Evolutionary conservation across 1,140 invertebrate species (phyloP), one percentile per base, ranked within the genome.

Genomic region (Papilio aristodemus): DNA sequence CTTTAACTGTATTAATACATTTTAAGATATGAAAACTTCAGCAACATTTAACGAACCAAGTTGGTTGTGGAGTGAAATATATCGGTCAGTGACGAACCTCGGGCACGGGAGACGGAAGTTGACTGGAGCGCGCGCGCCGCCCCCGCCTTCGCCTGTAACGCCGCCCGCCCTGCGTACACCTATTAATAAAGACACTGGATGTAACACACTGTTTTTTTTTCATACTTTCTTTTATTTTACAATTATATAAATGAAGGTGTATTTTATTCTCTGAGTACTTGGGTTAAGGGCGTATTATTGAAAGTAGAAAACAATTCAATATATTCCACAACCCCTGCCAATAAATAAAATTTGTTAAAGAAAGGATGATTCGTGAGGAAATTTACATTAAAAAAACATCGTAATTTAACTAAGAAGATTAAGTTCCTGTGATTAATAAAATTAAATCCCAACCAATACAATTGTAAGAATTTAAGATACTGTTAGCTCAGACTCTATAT

Each of bases 41-140:
- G 25, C 22, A 66, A 66, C 39, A 66, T 66, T 66, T 66, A 66
- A 66, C 63, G 39, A 66, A 9, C 6, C 19, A 66, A 66, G 63
- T 66, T 66, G 17, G 19, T 38, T 19, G 32, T 62, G 3, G 59
- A 62, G 10, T 37, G 32, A 10, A 11, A 19, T 17, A 62, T 66
- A 46, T 46, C 25, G 63, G 63, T 32, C 39, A 66, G 63, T 17
- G 38, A 41, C 59, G 68, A 50, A 3, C 59, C 27, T 70, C 70
- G 70, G 69, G 70, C 63, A 68, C 75, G 80, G 77, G 76, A 72
- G 79, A 75, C 81, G 80, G 83, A 80, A 83, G 79, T 71, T 69
- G 78, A 86, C 83, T 85, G 81, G 82, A 64, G 82, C 82, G 85
- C 81, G 74, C 81, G 81, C 84, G 85, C 86, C 85, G 81, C 84